Evolutionary conservation across 2,888 invertebrate species (phyloP), one percentile per base, ranked within the genome.

Genomic region (Thymelicus acteon): DNA sequence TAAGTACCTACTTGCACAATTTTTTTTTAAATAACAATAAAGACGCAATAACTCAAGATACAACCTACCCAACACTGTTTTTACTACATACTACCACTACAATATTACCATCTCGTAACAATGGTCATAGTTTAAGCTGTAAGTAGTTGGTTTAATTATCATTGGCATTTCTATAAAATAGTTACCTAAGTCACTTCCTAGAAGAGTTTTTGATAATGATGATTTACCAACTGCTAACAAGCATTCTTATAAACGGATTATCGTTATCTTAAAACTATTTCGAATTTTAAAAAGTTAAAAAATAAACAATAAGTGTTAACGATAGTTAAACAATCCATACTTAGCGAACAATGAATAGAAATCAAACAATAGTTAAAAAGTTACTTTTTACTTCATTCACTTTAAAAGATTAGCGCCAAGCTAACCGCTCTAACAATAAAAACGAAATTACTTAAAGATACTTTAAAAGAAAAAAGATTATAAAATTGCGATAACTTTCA

Each of bases 401-500:
- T 62, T n/a, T 19, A 39, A 48, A 48, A 63, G 63, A 69, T 69
- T 63, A 63, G 39, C 58, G 58, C 40, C 6, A 67, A n/a, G 48
- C 37, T 58, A 15, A 48, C 37, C 24, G 13, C 40, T 44, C 63
- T 49, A 60, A 58, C 58, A 69, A 62, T 58, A 63, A 40, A 52
- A 60, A 40, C 15, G 48, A 40, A 69, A 63, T 63, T 39, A 63
- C 58, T 63, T 63, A 57, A 69, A 63, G 57, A 70, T 64, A 63
- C 64, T 63, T 64, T 37, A 13, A 65, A 70, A 19, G n/a, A 48
- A 65, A 48, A 65, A 67, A 58, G 66, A 71, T 72, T 69, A 69
- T 67, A 78, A 73, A 82, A 85, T 85, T 82, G 81, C 82, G 77
- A 85, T 85, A 87, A 86, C 81, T 79, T 74, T 54, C 54, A 61